Evolutionary conservation across 2,797 vertebrate genomes (phyloP).

Genomic region (Nyctibius grandis): DNA sequence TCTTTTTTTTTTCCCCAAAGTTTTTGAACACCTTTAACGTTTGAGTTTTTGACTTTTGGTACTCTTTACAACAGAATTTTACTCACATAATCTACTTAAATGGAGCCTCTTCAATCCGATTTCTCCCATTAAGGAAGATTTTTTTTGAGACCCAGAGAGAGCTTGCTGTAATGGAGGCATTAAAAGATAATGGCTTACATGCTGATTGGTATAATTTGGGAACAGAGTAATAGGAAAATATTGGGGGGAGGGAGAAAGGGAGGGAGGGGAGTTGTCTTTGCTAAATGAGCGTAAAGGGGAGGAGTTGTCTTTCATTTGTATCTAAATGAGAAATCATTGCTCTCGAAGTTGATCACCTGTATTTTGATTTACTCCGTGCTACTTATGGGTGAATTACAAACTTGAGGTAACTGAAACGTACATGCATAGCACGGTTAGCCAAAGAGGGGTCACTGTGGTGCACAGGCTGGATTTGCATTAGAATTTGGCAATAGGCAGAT

Average conservation of each 20-base stretch:
- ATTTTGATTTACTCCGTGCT: slow-evolving; percentile 25
- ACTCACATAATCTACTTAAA: slow-evolving; percentile 47
- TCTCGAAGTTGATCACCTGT: slow-evolving; percentile 32
- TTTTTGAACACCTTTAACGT: slow-evolving; percentile 21
- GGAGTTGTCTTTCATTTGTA: slow-evolving; percentile 34
- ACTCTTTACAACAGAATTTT: slow-evolving; percentile 33
- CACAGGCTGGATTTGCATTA: slow-evolving; percentile 11
- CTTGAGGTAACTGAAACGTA: not conserved
- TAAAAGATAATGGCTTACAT: slow-evolving; percentile 65
- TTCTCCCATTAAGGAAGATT: slow-evolving; percentile 51
- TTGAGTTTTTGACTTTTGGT: slow-evolving; percentile 16
- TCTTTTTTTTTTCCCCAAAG: not conserved
- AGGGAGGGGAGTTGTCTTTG: not conserved
- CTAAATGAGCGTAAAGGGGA: slow-evolving; percentile 45
- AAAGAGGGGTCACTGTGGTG: not conserved
- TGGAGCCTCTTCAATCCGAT: slow-evolving; percentile 48
- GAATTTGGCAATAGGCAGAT: slow-evolving; percentile 5
- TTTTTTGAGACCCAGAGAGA: slow-evolving; percentile 55
- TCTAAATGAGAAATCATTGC: slow-evolving; percentile 30
- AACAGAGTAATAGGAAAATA: slow-evolving; percentile 55
- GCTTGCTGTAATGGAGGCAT: slow-evolving; percentile 55
- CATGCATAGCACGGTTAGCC: not conserved
- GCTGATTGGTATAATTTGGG: slow-evolving; percentile 67
- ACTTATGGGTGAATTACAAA: not conserved
- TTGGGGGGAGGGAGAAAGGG: not conserved